These are phyloP conservation scores for Pseudanteris insignis DNA, from an alignment of 2,888 invertebrate genomes.

Conservation along the genomic window DNA sequence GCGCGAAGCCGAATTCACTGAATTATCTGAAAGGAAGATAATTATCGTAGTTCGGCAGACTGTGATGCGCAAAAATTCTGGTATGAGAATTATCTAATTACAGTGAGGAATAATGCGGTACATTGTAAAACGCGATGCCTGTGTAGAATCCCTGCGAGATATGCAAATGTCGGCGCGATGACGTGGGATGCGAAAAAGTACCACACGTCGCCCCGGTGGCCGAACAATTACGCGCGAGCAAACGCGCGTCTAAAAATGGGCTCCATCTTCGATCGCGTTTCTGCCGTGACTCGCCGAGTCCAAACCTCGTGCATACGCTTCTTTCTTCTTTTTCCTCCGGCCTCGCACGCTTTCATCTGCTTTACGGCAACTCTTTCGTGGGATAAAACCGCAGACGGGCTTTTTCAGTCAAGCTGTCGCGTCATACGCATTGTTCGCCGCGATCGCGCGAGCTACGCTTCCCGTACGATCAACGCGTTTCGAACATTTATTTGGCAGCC, in stretches of 20 bases:
- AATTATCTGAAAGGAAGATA: too few relatives aligned
- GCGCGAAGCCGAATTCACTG: too few relatives aligned
- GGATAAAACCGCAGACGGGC: constrained; percentile 39
- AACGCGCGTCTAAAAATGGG: constrained; percentile 25
- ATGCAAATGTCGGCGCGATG: constrained; percentile 14
- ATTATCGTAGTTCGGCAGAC: too few relatives aligned
- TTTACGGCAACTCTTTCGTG: constrained; percentile 36
- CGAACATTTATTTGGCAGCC: constrained; percentile 11
- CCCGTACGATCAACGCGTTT: constrained; percentile 27
- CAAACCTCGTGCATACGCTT: constrained; percentile 22
- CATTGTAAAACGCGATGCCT: too few relatives aligned
- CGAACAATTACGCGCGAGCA: constrained; percentile 13
- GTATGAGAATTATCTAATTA: too few relatives aligned
- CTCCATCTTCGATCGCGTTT: constrained; percentile 26
- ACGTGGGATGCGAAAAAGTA: constrained; percentile 22
- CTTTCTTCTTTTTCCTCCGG: constrained; percentile 41
- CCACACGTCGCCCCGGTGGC: background rate
- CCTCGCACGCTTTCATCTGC: constrained; percentile 33
- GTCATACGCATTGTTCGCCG: constrained; percentile 57
- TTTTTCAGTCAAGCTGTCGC: constrained; percentile 56
- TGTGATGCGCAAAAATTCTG: too few relatives aligned
- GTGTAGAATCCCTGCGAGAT: too few relatives aligned
- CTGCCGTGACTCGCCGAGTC: constrained; percentile 28
- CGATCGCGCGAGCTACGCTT: constrained; percentile 53
- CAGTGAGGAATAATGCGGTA: too few relatives aligned